These are phyloP conservation scores for Pheosia gnoma DNA, from an alignment of 2,888 invertebrate genomes.

Conservation along the genomic window DNA sequence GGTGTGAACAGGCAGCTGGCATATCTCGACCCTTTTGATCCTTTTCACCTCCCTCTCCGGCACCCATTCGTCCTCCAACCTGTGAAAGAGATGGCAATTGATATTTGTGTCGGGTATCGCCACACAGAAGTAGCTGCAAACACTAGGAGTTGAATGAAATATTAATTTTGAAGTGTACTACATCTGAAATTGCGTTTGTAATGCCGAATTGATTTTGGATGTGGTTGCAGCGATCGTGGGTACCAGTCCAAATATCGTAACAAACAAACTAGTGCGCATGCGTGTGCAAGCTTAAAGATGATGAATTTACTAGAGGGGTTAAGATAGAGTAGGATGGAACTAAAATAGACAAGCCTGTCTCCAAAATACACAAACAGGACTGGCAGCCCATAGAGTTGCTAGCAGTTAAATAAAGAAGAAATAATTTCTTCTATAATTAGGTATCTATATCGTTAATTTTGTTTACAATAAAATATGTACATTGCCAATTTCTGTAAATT, in stretches of 20 bases:
- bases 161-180: slow-evolving; percentile 26
- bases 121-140: slow-evolving; percentile 78
- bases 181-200: slow-evolving; percentile 38
- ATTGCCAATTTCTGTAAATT: background rate
- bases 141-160: slow-evolving; percentile 35
- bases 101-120: slow-evolving; percentile 38
- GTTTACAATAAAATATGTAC: background rate
- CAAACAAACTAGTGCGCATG: slow-evolving; percentile 23
- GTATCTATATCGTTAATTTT: background rate
- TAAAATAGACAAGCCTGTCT: slow-evolving; percentile 9
- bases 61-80: slow-evolving; percentile 94
- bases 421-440: background rate
- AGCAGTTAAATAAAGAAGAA: slow-evolving; percentile 47
- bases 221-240: slow-evolving; percentile 76
- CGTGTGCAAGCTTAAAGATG: slow-evolving; percentile 17
- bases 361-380: slow-evolving; percentile 42
- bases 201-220: slow-evolving; percentile 20
- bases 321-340: slow-evolving; percentile 2
- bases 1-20: slow-evolving; percentile 73
- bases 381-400: slow-evolving; percentile 66
- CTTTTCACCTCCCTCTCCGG: slow-evolving; percentile 87
- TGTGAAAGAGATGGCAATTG: slow-evolving; percentile 65
- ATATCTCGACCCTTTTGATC: slow-evolving; percentile 85
- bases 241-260: slow-evolving; percentile 58
- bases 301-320: slow-evolving; percentile 1